phyloP scores from a whole-genome alignment of 2,797 vertebrate species.

The Austrolebias charrua region DNA sequence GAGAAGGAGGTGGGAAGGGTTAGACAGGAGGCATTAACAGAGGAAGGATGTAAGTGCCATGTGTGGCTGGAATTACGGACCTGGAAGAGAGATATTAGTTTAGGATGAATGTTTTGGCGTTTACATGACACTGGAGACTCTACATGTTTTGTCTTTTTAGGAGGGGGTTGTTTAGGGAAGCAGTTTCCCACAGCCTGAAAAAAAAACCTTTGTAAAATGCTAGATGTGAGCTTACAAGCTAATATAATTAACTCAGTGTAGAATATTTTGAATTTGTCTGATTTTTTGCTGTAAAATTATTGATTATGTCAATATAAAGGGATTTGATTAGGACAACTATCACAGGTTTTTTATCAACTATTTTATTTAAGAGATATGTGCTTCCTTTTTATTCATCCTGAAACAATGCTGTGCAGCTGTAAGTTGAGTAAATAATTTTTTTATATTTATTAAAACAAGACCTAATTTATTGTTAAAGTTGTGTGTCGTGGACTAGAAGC shows the following conservation, averaged over 20 bases:
- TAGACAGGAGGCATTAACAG: slow-evolving; percentile 46
- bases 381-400: too few relatives aligned
- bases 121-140: slow-evolving; percentile 25
- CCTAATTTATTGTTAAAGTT: too few relatives aligned
- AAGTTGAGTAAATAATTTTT: too few relatives aligned
- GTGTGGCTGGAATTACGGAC: slow-evolving; percentile 39
- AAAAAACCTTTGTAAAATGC: not conserved
- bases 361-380: too few relatives aligned
- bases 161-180: slow-evolving; percentile 2
- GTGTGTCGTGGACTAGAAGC: too few relatives aligned
- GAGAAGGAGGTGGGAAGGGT: slow-evolving; percentile 43
- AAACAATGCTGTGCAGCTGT: too few relatives aligned
- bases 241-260: not conserved
- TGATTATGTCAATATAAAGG: too few relatives aligned
- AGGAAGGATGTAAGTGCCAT: slow-evolving; percentile 55
- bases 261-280: too few relatives aligned
- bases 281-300: too few relatives aligned
- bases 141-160: slow-evolving; percentile 15
- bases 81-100: slow-evolving; percentile 31
- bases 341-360: too few relatives aligned
- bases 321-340: too few relatives aligned
- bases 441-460: too few relatives aligned
- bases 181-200: slow-evolving; percentile 37
- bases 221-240: not conserved
- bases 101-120: slow-evolving; percentile 20